phyloP scores from a whole-genome alignment of 2,797 vertebrate species.

The Eulemur coronatus region DNA sequence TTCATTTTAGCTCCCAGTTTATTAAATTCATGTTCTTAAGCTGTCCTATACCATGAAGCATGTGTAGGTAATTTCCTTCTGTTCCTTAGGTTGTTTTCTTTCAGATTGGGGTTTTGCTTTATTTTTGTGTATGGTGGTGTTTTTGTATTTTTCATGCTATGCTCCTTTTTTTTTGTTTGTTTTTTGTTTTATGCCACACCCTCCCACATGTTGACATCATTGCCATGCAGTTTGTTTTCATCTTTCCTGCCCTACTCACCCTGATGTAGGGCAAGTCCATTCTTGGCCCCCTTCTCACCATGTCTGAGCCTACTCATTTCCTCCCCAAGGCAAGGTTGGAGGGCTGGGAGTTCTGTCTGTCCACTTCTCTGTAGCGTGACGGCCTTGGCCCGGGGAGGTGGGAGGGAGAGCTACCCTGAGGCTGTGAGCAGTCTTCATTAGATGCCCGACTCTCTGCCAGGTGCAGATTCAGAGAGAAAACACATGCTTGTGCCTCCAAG shows the following conservation, averaged over 20 bases:
- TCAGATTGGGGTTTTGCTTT: not conserved
- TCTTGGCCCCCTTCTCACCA: not conserved
- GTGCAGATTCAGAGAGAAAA: not conserved
- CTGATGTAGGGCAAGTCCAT: not conserved
- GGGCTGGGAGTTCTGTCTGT: not conserved
- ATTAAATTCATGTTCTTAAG: constrained; percentile 12
- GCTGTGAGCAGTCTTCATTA: not conserved
- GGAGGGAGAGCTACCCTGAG: not conserved
- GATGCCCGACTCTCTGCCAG: not conserved
- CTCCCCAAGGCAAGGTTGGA: not conserved
- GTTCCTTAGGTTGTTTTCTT: not conserved
- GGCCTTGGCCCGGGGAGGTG: not conserved
- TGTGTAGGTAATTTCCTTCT: not conserved
- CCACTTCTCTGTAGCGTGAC: not conserved
- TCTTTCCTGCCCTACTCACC: not conserved
- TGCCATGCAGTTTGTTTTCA: not conserved
- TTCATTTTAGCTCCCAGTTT: not conserved
- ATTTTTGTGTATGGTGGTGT: not conserved
- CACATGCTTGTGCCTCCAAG: not conserved
- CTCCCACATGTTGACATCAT: not conserved
- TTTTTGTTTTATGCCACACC: not conserved
- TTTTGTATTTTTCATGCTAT: not conserved
- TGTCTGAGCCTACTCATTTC: not conserved
- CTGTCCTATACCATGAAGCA: not conserved
- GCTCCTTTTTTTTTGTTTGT: not conserved